Base-by-base conservation (phyloP, 2,113 vertebrate species). In the Oxygymnocypris stewartii region DNA sequence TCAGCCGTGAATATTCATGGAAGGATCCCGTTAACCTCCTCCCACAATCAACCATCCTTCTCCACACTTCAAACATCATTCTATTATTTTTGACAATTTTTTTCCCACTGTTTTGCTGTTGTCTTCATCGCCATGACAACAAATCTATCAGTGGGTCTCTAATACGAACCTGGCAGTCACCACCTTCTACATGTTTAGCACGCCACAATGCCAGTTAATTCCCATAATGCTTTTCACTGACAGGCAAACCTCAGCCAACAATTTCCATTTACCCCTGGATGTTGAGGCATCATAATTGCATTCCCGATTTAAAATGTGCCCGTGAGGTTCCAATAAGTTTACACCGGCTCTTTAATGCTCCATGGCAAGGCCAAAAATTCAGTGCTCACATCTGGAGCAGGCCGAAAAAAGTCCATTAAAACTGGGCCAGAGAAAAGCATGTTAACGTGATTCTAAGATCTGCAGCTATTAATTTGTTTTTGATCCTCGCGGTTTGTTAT, bases 1-100 rank as follows among this genome's bases (percentile, higher is more conserved):
- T 86, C 88, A 81, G 85, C 90, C 88, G 90, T 90, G 92, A 92
- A 91, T 92, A 91, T 91, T 93, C 89, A 92, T 87, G 78, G 67
- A 84, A 79, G 51, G 77, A 85, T 90, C 76, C 81, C 2, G 91
- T 91, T 91, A 89, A 92, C 92, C 92, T 90, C 87, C 76, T 92
- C 83, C 88, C 69, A 47, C 79, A 87, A 86, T 84, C 87, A 79
- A 13, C 87, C 80, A 91, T 90, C 86, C 85, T 85, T 79, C 31
- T 28, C 20, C 59, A 18, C 74, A 49, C 88, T 44, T 90, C 88
- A 84, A 79, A 90, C 67, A 16, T 25, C 44, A 40, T 54, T 84
- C 37, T 86, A 76, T 86, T 86, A 83, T 86, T 69, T 71, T 84
- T 69, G 67, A 42, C 69, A 14, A 4, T 67, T 65, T 67, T 40